These are phyloP conservation scores for Apis laboriosa DNA, from an alignment of 1,140 invertebrate genomes.

Conservation along the genomic window DNA sequence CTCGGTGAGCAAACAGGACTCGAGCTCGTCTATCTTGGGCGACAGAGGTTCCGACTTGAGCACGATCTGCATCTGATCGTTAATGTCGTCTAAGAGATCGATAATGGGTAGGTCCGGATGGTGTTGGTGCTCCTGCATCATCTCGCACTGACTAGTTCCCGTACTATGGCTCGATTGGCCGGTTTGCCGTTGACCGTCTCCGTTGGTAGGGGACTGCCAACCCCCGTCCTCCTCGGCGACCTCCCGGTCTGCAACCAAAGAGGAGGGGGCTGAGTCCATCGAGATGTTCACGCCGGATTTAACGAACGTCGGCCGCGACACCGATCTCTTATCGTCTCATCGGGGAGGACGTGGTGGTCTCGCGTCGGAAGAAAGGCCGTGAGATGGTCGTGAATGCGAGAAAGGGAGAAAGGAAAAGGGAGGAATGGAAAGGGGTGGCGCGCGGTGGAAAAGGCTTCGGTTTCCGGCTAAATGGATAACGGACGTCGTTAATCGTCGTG, in stretches of 20 bases:
- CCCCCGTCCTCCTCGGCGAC: conserved; percentile 81
- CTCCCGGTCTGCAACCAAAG: conserved; percentile 82
- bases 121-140: conserved; percentile 51
- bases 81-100: conserved; percentile 77
- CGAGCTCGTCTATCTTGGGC: conserved; percentile 71
- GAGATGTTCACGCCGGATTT: conserved; percentile 51
- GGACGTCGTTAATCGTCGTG: conserved; percentile 27
- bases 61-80: conserved; percentile 74
- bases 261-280: conserved; percentile 81
- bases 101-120: conserved; percentile 74
- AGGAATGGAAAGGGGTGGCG: neutral
- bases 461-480: neutral
- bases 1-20: conserved; percentile 65
- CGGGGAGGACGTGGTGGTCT: neutral
- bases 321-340: neutral
- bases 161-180: conserved; percentile 69
- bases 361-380: neutral
- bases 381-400: too few species aligned
- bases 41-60: conserved; percentile 77
- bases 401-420: too few species aligned
- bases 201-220: conserved; percentile 76
- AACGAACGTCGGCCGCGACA: neutral
- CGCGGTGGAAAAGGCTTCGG: neutral
- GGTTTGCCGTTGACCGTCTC: conserved; percentile 64
- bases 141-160: conserved; percentile 61